Evolutionary conservation across 2,888 invertebrate genomes (phyloP).

Genomic region (Tachina grossa): DNA sequence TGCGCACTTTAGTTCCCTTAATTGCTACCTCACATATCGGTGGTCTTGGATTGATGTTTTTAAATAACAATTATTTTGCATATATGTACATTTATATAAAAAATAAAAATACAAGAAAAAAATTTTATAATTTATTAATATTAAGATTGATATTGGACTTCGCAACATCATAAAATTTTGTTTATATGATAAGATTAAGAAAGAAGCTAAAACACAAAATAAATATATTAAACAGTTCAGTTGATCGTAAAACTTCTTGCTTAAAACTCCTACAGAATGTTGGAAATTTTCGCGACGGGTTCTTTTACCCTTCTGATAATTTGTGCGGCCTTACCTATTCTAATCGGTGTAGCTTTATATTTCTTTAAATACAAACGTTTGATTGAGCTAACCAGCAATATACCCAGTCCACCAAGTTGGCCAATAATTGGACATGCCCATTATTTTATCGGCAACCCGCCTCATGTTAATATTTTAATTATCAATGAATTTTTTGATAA

Average conservation of each 20-base stretch:
- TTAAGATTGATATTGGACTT: constrained; percentile 3
- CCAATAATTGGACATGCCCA: constrained; percentile 84
- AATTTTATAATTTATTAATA: neutral
- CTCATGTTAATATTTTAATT: constrained; percentile 79
- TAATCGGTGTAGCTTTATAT: constrained; percentile 72
- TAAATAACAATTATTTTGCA: neutral
- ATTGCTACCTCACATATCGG: neutral
- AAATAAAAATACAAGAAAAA: neutral
- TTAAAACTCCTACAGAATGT: constrained; percentile 70
- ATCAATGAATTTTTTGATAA: constrained; percentile 80
- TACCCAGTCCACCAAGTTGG: constrained; percentile 81
- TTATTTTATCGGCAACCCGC: constrained; percentile 82
- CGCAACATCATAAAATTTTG: neutral
- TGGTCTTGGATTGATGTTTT: neutral
- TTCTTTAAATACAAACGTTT: constrained; percentile 76
- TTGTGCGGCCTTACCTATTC: neutral
- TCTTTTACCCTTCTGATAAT: constrained; percentile 59
- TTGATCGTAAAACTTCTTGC: neutral
- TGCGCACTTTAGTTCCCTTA: neutral
- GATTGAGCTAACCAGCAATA: constrained; percentile 76
- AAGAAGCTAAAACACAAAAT: neutral
- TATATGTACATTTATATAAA: neutral
- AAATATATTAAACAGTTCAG: neutral
- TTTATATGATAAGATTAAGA: constrained; percentile 50
- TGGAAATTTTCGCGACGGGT: constrained; percentile 70